Evolutionary conservation across 2,888 invertebrate genomes (phyloP).

Genomic region (Drosophila maculinotata): DNA sequence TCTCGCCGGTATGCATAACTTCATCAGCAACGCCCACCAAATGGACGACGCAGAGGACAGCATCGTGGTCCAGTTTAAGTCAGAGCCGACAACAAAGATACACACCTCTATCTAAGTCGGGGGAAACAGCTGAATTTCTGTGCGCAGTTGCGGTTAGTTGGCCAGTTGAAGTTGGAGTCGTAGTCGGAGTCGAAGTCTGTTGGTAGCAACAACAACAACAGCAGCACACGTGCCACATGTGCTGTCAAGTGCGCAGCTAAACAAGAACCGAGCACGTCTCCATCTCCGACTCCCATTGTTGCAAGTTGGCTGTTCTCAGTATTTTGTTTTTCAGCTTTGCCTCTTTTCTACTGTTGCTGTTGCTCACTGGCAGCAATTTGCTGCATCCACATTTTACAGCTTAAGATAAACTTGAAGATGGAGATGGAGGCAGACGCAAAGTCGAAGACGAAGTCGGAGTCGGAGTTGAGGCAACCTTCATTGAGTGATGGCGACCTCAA

Average conservation of each 20-base stretch:
- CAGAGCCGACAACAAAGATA: conserved; percentile 25
- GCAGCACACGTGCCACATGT: conserved; percentile 78
- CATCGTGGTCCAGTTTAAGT: conserved; percentile 38
- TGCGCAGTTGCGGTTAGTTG: conserved; percentile 41
- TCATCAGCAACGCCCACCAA: conserved; percentile 37
- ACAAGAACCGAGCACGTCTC: conserved; percentile 50
- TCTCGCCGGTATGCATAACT: conserved; percentile 3
- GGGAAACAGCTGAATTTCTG: no score
- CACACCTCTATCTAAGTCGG: conserved; percentile 20
- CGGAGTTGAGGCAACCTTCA: conserved; percentile 52
- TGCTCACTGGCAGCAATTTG: conserved; percentile 66
- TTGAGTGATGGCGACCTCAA: conserved; percentile 75
- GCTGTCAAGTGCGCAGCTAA: conserved; percentile 74
- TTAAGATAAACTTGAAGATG: conserved; percentile 39
- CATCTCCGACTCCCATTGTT: conserved; percentile 54
- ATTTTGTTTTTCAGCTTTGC: conserved; percentile 36
- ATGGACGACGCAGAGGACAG: conserved; percentile 16
- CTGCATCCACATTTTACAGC: conserved; percentile 64
- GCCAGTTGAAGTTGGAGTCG: no score
- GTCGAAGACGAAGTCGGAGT: conserved; percentile 29
- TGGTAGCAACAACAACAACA: conserved; percentile 35
- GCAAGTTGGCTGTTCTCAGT: conserved; percentile 55
- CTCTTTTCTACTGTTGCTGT: not conserved
- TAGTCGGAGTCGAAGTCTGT: conserved; percentile 16
- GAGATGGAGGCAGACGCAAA: conserved; percentile 5